These are phyloP conservation scores for Etheostoma nigrum DNA, from an alignment of 2,797 vertebrate species.

Conservation along the genomic window DNA sequence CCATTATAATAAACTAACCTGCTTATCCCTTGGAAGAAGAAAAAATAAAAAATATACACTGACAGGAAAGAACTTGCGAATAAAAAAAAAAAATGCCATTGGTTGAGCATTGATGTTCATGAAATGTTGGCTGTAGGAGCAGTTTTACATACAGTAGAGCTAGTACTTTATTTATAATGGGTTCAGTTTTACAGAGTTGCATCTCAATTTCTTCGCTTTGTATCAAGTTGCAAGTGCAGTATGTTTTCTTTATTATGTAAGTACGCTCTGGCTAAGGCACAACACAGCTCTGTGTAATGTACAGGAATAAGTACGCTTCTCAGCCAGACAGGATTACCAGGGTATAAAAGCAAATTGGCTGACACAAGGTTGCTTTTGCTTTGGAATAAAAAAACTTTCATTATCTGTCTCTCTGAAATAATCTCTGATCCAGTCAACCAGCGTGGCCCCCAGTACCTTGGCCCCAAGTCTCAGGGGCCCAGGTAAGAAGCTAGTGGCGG, in stretches of 20 bases:
- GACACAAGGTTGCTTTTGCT: conserved; percentile 57
- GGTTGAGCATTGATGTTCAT: background rate
- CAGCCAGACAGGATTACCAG: conserved; percentile 61
- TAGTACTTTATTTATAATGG: background rate
- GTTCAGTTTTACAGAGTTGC: conserved; percentile 21
- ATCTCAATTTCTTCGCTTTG: conserved; percentile 6
- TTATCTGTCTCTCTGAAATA: conserved; percentile 51
- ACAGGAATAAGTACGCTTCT: conserved; percentile 30
- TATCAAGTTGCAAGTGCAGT: conserved; percentile 15
- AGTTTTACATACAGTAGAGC: background rate
- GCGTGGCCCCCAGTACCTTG: conserved; percentile 22
- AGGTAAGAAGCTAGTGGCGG: conserved; percentile 71
- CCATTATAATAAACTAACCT: no score
- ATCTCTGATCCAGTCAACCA: conserved; percentile 56
- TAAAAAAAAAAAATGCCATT: background rate
- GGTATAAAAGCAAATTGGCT: conserved; percentile 65
- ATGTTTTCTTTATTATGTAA: conserved; percentile 34
- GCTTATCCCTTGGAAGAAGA: no score
- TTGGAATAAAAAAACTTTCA: conserved; percentile 37
- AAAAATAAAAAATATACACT: no score
- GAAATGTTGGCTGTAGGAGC: background rate
- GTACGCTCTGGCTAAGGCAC: conserved; percentile 29
- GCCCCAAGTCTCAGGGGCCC: conserved; percentile 59
- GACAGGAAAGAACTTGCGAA: background rate
- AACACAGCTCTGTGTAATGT: conserved; percentile 36